Conservation (phyloP, 2,888 invertebrate species). For the Strigamia crassipes region DNA sequence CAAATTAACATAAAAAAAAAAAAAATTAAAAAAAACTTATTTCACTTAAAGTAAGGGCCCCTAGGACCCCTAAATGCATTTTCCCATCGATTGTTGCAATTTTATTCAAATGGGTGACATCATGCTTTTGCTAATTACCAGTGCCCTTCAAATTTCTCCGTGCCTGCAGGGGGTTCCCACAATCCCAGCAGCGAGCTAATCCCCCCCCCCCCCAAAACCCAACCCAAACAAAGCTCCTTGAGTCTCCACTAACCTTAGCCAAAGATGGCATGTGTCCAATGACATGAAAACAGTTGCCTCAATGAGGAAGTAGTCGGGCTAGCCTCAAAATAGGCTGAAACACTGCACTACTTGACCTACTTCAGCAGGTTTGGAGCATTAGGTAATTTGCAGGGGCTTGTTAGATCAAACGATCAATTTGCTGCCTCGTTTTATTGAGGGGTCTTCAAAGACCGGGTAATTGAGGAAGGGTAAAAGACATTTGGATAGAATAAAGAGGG, state of each 20-base stretch:
- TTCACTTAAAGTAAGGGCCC: too few relatives aligned
- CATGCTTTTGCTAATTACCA: neutral
- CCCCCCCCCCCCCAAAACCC: neutral
- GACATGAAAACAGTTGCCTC: neutral
- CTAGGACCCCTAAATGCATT: too few relatives aligned
- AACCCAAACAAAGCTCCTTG: neutral
- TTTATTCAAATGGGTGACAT: too few relatives aligned
- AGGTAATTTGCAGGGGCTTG: neutral
- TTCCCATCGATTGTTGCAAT: too few relatives aligned
- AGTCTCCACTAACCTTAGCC: neutral
- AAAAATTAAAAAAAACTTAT: too few relatives aligned
- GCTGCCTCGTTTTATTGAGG: neutral
- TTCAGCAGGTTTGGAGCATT: neutral
- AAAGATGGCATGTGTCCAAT: conserved; percentile 1
- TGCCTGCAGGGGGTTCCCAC: neutral
- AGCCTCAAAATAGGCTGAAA: neutral
- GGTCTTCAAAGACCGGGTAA: neutral
- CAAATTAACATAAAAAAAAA: too few relatives aligned
- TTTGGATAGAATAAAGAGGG: neutral
- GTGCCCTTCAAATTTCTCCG: neutral
- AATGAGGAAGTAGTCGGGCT: neutral
- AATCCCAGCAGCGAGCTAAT: too few relatives aligned
- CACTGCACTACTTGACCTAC: conserved; percentile 15
- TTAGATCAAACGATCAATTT: conserved; percentile 17
- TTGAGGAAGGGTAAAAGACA: neutral